Percentiles rank a stretch among this genome's conserved stretches.
These are phyloP conservation scores for Lepidonotus clava DNA, from an alignment of 2,888 invertebrate genomes.

Conservation along the genomic window DNA sequence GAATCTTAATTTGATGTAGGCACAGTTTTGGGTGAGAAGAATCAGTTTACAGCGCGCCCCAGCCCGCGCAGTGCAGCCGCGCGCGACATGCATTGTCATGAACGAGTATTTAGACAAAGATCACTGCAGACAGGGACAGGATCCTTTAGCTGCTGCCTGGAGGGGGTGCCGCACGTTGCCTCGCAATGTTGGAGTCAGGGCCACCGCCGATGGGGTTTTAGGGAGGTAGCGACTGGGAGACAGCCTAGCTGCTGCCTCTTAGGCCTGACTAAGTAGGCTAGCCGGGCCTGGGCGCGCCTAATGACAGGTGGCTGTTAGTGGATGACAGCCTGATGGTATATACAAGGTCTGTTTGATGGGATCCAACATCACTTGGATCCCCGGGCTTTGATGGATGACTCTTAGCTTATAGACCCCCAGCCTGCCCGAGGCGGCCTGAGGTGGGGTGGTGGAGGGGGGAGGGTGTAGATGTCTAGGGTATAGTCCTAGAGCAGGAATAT, in stretches of 20 bases:
- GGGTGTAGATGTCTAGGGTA: too few species aligned
- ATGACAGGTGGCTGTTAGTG: slow-evolving; percentile 46
- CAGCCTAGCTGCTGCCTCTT: not conserved
- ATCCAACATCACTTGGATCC: slow-evolving; percentile 41
- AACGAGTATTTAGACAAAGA: slow-evolving; percentile 21
- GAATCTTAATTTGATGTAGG: not conserved
- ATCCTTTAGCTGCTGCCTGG: too few species aligned
- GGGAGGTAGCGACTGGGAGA: too few species aligned
- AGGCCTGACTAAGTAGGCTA: not conserved
- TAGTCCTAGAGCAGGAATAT: too few species aligned
- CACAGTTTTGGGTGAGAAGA: not conserved
- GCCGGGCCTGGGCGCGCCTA: not conserved
- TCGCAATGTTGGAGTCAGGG: too few species aligned
- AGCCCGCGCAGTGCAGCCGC: not conserved
- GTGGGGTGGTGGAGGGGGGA: too few species aligned
- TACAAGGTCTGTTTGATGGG: slow-evolving; percentile 38
- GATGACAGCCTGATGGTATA: slow-evolving; percentile 21
- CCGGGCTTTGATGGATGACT: not conserved
- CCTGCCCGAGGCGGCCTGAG: too few species aligned
- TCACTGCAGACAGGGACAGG: not conserved
- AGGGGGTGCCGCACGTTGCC: too few species aligned
- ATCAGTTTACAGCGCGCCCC: not conserved
- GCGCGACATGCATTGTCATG: slow-evolving; percentile 39
- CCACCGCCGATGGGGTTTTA: too few species aligned
- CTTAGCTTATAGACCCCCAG: not conserved